Percentiles rank a stretch among this genome's conserved stretches.
These are phyloP conservation scores for Sitobion miscanthi DNA, from an alignment of 1,140 invertebrate genomes.

Conservation along the genomic window DNA sequence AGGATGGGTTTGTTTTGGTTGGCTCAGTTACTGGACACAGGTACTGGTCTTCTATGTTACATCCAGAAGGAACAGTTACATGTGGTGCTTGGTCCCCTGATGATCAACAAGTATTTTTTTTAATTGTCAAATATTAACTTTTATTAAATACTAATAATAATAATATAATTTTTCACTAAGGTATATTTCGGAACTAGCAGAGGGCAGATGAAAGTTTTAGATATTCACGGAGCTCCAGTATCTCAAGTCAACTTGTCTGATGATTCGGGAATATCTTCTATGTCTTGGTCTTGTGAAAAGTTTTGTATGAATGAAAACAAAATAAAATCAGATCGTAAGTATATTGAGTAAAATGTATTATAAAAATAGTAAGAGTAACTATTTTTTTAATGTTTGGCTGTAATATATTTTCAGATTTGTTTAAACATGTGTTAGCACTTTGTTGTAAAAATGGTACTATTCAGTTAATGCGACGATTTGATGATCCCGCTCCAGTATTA, in stretches of 20 bases:
- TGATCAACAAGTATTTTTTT: conserved; percentile 81
- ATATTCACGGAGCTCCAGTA: conserved; percentile 93
- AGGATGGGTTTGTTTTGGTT: conserved; percentile 95
- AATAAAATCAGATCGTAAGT: conserved; percentile 61
- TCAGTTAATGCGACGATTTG: conserved; percentile 86
- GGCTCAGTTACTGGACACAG: conserved; percentile 95
- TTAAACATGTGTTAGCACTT: conserved; percentile 82
- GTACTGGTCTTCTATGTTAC: conserved; percentile 98
- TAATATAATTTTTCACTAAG: conserved; percentile 62
- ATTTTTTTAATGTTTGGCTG: neutral
- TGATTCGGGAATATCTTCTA: conserved; percentile 83
- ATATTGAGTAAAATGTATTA: neutral
- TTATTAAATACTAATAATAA: neutral
- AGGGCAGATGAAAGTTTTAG: conserved; percentile 94
- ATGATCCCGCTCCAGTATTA: conserved; percentile 87
- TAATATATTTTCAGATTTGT: conserved; percentile 64
- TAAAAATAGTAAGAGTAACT: neutral
- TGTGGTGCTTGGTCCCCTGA: conserved; percentile 98
- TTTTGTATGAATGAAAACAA: conserved; percentile 97
- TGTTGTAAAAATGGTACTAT: conserved; percentile 88
- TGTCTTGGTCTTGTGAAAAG: conserved; percentile 97
- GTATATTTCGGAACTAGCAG: conserved; percentile 95
- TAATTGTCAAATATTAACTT: neutral
- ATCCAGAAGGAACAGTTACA: conserved; percentile 89
- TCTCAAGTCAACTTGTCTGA: conserved; percentile 83